Base-by-base conservation (phyloP, 2,888 invertebrate genomes). In the Macrosiphum euphorbiae region DNA sequence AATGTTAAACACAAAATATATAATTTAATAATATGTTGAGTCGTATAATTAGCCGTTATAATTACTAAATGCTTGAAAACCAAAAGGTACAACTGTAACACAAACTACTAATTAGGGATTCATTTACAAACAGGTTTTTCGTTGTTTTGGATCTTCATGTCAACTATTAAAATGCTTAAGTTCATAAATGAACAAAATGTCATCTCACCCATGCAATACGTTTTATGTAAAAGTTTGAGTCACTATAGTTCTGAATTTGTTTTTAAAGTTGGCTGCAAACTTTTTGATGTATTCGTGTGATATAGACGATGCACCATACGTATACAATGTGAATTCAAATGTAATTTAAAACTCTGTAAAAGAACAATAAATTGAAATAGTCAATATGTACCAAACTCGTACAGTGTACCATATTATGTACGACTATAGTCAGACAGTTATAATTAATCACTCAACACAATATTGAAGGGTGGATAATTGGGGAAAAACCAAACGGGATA, bases 151-250 rank as follows among this genome's bases (percentile, higher is more conserved):
- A 86, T 86, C 47, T 24, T 7, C 13, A 24, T 61, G 58, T 86
- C 86, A 91, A 35, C 91, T 24, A 47, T 44, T 91, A 86, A 11
- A 58, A 86, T 44, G 47, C n/a, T n/a, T 47, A 86, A 58, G 85
- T 91, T 85, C 44, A 86, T 91, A 91, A 52, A 47, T 8, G 55
- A 86, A 91, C 91, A 47, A 86, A 91, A 85, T 58, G 58, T 86
- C 24, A 3, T 86, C 58, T 26, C 24, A 7, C 5, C 35, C 41
- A 13, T 11, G 47, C n/a, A 24, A 91, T 55, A 86, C 47, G 24
- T 91, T 91, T 91, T 44, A n/a, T 44, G 24, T 47, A 84, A 91
- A 91, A 91, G n/a, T 91, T 91, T 91, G 16, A 13, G 85, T 47
- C 91, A n/a, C 41, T 61, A 35, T 78, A 87, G 92, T 67, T 92